Base-by-base conservation (phyloP, 1,140 invertebrate genomes). In the Drosophila truncata region DNA sequence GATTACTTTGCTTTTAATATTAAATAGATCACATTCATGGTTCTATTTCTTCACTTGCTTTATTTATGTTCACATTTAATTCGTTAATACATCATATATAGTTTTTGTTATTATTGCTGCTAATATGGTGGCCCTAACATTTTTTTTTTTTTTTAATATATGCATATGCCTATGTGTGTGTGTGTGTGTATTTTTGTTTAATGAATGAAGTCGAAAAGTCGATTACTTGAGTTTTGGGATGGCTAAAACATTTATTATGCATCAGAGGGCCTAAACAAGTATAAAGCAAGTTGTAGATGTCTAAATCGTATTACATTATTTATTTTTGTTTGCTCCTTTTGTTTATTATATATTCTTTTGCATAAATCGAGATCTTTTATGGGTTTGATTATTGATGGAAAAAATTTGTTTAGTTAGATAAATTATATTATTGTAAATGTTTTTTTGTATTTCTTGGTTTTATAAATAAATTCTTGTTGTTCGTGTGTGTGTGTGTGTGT, bases 21-120 rank as follows among this genome's bases (percentile, higher is more conserved):
- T 91, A 87, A 91, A 91, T 92, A 92, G 91, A 92, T 92, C 91
- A 92, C 91, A 92, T 92, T 90, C 88, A 92, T 92, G 87, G 91
- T 92, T 92, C 91, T 92, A 91, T 91, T 90, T 88, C 57, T 78
- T 90, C 74, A 88, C 84, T 84, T 90, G 78, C 65, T 76, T 78
- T 66, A 76, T 67, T 85, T 90, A 90, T 88, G 81, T 90, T 90
- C 85, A 88, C 81, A 84, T 85, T 87, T 83, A 59, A 64, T 70
- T 87, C 64, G 78, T 80, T 64, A 78, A 80, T 88, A 78, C 64
- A 71, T 63, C 67, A 80, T 80, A 84, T 61, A 75, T 63, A 64
- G 29, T 44, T 65, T 69, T 69, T n/a, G 20, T 52, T 49, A 27
- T 49, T 74, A 78, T 82, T 79, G 82, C 81, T 85, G 78, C 82